Percentiles rank a stretch among this genome's conserved stretches.
These are phyloP conservation scores for Sinopyrophorus schimmeli DNA, from an alignment of 2,888 invertebrate genomes.

Conservation along the genomic window DNA sequence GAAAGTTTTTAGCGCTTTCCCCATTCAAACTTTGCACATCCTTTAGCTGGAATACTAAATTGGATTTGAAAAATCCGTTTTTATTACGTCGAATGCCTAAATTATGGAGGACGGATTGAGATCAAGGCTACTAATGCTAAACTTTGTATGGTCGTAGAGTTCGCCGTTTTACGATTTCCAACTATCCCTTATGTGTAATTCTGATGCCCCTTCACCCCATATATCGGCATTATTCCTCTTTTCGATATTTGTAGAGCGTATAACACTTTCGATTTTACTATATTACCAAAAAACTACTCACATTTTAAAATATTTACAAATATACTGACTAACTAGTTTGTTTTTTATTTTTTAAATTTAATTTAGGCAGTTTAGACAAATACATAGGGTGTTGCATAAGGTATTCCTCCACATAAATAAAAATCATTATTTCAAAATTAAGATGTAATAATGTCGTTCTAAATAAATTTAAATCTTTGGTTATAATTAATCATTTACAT, in stretches of 20 bases:
- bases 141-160: conserved; percentile 36
- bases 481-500: too few relatives aligned
- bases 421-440: too few relatives aligned
- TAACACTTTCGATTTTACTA: conserved; percentile 18
- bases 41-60: conserved; percentile 18
- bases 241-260: conserved; percentile 15
- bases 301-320: too few relatives aligned
- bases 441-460: too few relatives aligned
- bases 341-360: too few relatives aligned
- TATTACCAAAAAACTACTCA: too few relatives aligned
- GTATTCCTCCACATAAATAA: too few relatives aligned
- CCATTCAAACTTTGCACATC: conserved; percentile 20
- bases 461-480: too few relatives aligned
- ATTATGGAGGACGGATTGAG: conserved; percentile 25
- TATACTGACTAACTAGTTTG: too few relatives aligned
- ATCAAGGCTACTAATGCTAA: conserved; percentile 26
- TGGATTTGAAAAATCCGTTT: conserved; percentile 22
- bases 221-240: conserved; percentile 17
- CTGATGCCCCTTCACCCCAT: conserved; percentile 19
- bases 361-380: too few relatives aligned
- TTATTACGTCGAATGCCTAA: conserved; percentile 24
- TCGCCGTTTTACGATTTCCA: conserved; percentile 33
- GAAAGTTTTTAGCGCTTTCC: conserved; percentile 11
- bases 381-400: too few relatives aligned
- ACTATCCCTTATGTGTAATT: conserved; percentile 35